These are phyloP conservation scores for Chrysodeixis includens DNA, from an alignment of 2,888 invertebrate species.

Conservation along the genomic window DNA sequence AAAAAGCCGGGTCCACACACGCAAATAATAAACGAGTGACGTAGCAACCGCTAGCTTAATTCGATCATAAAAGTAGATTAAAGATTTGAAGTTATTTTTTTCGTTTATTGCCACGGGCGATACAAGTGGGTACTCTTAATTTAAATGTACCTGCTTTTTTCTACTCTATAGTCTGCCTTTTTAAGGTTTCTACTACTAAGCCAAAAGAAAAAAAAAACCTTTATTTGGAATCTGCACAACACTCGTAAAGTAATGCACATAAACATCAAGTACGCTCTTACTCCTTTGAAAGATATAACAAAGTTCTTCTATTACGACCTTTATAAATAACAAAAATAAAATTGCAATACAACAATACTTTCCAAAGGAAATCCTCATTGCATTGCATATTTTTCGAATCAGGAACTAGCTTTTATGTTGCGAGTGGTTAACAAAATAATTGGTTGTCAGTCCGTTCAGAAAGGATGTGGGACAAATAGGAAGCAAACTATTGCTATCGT, in stretches of 20 bases:
- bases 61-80: not conserved
- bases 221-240: too few species aligned
- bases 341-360: not conserved
- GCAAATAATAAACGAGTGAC: not conserved
- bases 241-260: too few species aligned
- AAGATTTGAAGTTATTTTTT: not conserved
- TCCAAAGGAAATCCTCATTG: constrained; percentile 55
- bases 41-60: not conserved
- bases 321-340: not conserved
- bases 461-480: constrained; percentile 58
- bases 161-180: too few species aligned
- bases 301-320: too few species aligned
- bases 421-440: constrained; percentile 56
- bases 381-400: constrained; percentile 41
- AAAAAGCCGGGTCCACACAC: constrained; percentile 2
- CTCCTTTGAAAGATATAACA: too few species aligned
- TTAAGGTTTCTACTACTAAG: too few species aligned
- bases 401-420: constrained; percentile 43
- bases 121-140: too few species aligned
- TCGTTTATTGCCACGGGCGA: not conserved
- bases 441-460: constrained; percentile 51
- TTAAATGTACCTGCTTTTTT: too few species aligned
- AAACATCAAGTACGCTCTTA: too few species aligned
- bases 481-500: constrained; percentile 62
- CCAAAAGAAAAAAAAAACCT: too few species aligned